Evolutionary conservation across 2,888 invertebrate genomes (phyloP), one percentile per base, ranked within the genome.

Genomic region (Psylliodes chrysocephalus): DNA sequence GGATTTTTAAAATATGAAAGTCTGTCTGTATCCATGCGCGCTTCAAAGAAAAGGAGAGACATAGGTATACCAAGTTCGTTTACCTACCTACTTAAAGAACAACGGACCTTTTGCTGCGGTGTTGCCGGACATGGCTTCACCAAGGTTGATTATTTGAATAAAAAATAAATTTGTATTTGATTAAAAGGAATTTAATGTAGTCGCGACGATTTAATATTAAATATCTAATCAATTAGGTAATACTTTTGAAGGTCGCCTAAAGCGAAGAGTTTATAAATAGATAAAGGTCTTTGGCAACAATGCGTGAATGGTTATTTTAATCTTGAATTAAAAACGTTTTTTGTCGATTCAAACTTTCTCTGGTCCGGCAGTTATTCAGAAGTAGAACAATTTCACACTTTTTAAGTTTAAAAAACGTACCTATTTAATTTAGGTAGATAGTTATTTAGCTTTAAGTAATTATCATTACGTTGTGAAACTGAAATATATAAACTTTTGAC

Each of bases 401-500:
- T n/a, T n/a, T n/a, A n/a, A n/a, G n/a, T n/a, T n/a, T n/a, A n/a
- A n/a, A n/a, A n/a, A n/a, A n/a, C n/a, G n/a, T n/a, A n/a, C n/a
- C n/a, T n/a, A n/a, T n/a, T n/a, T n/a, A n/a, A n/a, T n/a, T n/a
- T n/a, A n/a, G n/a, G n/a, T n/a, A n/a, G n/a, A 7, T 51, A n/a
- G n/a, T 51, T 38, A 8, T 22, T 19, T 18, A 8, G 38, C 40
- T 38, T 38, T 53, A 33, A 33, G 10, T 18, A 42, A 54, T 54
- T 54, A 54, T 15, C 25, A 28, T 15, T 15, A 35, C 17, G 44
- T 63, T 63, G 63, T 52, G 52, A 59, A 57, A 63, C 38, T 56
- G 22, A 56, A 51, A 51, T 57, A 10, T 35, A 57, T 63, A 47
- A 42, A 55, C 44, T 63, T 53, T 38, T 55, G 60, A 64, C 64